A percentile compares a stretch with the other conserved stretches of the same genome.
phyloP scores from a whole-genome alignment of 2,113 vertebrate genomes.

The Heptranchias perlo region DNA sequence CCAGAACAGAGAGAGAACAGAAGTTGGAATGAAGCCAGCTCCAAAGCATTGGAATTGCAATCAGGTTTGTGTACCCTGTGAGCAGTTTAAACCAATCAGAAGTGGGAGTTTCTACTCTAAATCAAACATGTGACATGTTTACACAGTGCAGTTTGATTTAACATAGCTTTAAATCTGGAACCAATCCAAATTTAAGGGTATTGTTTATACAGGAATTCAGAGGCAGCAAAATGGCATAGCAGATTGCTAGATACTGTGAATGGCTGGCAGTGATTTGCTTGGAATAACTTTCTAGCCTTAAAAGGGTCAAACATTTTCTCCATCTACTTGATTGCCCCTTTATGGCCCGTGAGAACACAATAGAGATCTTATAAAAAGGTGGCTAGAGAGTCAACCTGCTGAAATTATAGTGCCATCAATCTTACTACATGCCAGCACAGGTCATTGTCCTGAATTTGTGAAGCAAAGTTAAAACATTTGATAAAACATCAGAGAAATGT shows the following conservation, averaged over 20 bases:
- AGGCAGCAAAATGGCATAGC: not conserved
- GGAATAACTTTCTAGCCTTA: not conserved
- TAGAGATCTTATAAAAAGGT: not conserved
- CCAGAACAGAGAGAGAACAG: not conserved
- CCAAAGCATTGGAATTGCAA: not conserved
- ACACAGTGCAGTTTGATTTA: not conserved
- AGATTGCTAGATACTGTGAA: not conserved
- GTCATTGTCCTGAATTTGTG: not conserved
- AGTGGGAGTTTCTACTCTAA: not conserved
- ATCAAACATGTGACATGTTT: slow-evolving; percentile 12
- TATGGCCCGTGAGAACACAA: not conserved
- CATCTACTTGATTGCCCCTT: not conserved
- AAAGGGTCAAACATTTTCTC: not conserved
- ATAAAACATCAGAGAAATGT: not conserved
- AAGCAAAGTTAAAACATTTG: not conserved
- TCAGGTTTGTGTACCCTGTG: not conserved
- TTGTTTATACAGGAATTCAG: slow-evolving; percentile 8
- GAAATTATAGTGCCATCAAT: not conserved
- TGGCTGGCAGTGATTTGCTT: not conserved
- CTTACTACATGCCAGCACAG: not conserved
- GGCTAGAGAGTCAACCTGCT: not conserved
- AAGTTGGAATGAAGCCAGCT: not conserved
- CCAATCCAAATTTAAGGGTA: not conserved
- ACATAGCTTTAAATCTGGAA: slow-evolving; percentile 6
- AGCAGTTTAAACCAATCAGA: not conserved